Evolutionary conservation across 2,113 vertebrate genomes (phyloP), one percentile per base, ranked within the genome.

Genomic region (Chaetura pelagica): DNA sequence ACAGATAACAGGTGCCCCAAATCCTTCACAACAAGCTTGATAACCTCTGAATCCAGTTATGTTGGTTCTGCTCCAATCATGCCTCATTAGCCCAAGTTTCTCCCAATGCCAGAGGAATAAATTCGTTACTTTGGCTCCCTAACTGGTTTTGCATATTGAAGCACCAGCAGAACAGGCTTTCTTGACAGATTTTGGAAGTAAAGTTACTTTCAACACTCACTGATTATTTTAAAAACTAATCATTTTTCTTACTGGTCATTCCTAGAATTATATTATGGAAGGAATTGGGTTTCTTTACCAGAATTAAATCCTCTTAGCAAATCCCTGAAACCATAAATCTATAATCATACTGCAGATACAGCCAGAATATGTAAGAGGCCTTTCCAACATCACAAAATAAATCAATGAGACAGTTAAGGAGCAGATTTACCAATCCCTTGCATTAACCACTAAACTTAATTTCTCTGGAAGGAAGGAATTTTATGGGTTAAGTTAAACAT

Each of bases 401-500:
- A 91, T 51, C 55, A 86, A 16, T 14, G 13, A 90, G 58, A 84
- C 21, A 66, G 49, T 38, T 42, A 73, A 83, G 35, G 5, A 80
- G n/a, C 12, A 88, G 72, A 90, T 85, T 85, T 87, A 30, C n/a
- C 48, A 89, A 4, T 23, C 30, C 30, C 24, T 7, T 87, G 44
- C 21, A 69, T 68, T 87, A 93, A 84, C 11, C 22, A 64, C 48
- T 58, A 30, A 63, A 52, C 23, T 81, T 27, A 30, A 77, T 42
- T 81, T 27, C 34, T 80, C 48, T 0, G 1, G 12, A 87, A 72
- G 62, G 64, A 84, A 96, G 14, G 57, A 74, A 80, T 83, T 54
- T 72, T 29, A 63, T 12, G 23, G 34, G 72, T 84, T 85, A 88
- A 90, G 63, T 93, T 74, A 96, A 96, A 86, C 34, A 86, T 59